Base-by-base conservation (phyloP, 2,113 vertebrate species). In the Toxotes chatareus region DNA sequence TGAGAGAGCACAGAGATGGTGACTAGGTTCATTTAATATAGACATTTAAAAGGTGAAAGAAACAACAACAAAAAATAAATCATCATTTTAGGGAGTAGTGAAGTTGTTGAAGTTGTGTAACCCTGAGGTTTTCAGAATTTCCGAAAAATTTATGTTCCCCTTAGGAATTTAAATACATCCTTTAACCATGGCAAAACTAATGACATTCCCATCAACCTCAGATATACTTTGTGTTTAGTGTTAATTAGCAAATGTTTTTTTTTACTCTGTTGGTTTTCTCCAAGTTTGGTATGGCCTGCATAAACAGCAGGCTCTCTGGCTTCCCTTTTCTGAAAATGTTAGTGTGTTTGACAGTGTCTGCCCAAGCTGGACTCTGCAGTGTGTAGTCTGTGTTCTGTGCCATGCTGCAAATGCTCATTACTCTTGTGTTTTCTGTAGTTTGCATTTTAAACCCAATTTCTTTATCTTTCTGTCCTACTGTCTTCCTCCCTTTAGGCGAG, bases 401-500 rank as follows among this genome's bases (percentile, higher is more conserved):
- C 21, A 53, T 44, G 21, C 21, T 47, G 23, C 49, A 79, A 51
- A 53, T 64, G 14, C 49, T 49, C 42, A 5, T 57, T 82, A 60
- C n/a, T 13, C 34, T 27, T 55, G 38, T 31, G 8, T 32, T 68
- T 44, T 55, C 14, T 36, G 34, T 40, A n/a, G 32, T 51, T 71
- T 16, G 2, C 31, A 55, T 71, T 61, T 27, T 32, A 63, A 84
- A 69, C 19, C 2, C 3, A 6, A 2, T 82, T 34, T 34, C 49
- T 14, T 7, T 12, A 13, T 60, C 12, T 61, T 42, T 49, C 5
- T 68, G 40, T 66, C n/a, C 34, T 8, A 14, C 36, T 73, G 0
- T 80, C 23, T 72, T 3, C 36, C 23, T 77, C 27, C 55, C 78
- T 55, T 53, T 12, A 94, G 93, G 91, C 94, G 5, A 91, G 92